Percentiles rank a stretch among this genome's conserved stretches.
Conservation (phyloP, 2,113 vertebrate genomes). For the Acanthochromis polyacanthus region DNA sequence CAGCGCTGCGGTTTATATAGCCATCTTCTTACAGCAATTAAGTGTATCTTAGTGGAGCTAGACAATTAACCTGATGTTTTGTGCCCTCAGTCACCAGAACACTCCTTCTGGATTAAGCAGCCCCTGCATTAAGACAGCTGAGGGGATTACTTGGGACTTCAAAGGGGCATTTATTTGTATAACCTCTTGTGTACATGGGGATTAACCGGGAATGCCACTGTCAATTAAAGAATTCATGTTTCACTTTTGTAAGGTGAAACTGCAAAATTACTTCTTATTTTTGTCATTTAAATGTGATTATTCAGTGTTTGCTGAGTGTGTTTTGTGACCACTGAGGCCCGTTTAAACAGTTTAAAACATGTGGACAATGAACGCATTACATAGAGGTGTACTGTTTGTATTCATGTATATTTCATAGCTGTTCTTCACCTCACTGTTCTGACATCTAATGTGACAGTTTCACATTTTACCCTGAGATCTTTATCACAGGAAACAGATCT, state of each 20-base stretch:
- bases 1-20: slow-evolving; percentile 67
- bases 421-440: background rate
- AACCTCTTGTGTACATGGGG: slow-evolving; percentile 60
- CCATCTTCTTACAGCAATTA: slow-evolving; percentile 83
- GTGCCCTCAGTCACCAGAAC: slow-evolving; percentile 65
- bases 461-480: background rate
- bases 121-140: slow-evolving; percentile 58
- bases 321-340: slow-evolving; percentile 16
- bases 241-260: slow-evolving; percentile 56
- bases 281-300: slow-evolving; percentile 15
- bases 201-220: slow-evolving; percentile 55
- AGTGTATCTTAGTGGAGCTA: slow-evolving; percentile 79
- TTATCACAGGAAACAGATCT: slow-evolving; percentile 55
- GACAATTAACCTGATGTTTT: slow-evolving; percentile 84
- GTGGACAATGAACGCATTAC: background rate
- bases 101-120: slow-evolving; percentile 72
- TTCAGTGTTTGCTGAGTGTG: slow-evolving; percentile 24
- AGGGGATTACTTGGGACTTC: slow-evolving; percentile 76
- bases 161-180: slow-evolving; percentile 76
- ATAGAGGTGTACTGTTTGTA: background rate
- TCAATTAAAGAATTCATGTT: slow-evolving; percentile 56
- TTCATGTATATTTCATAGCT: background rate
- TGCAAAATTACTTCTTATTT: slow-evolving; percentile 55
- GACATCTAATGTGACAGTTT: slow-evolving; percentile 6
- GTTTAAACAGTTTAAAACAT: slow-evolving; percentile 14